Percentiles rank a stretch among this genome's conserved stretches.
Evolutionary conservation across 1,140 invertebrate genomes (phyloP).

Genomic region (Bombus soroeensis): DNA sequence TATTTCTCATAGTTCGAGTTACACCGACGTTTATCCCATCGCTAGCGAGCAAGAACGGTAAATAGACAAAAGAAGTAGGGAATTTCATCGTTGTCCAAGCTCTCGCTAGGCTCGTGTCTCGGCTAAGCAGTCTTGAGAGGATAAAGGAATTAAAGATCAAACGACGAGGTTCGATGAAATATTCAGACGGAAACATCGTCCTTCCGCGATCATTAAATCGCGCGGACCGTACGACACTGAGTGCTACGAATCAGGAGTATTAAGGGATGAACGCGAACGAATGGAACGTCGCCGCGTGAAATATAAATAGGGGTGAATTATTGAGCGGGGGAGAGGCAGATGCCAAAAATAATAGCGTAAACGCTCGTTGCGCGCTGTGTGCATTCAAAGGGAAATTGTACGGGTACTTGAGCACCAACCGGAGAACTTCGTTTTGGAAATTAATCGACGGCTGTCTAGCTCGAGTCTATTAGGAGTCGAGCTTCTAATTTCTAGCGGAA

Average conservation of each 20-base stretch:
- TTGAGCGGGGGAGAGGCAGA: background rate
- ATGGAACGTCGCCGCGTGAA: background rate
- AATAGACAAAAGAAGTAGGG: conserved; percentile 59
- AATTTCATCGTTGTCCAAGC: conserved; percentile 68
- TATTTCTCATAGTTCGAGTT: background rate
- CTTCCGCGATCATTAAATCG: conserved; percentile 37
- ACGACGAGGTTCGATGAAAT: conserved; percentile 39
- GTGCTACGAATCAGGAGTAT: background rate
- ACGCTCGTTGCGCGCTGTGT: background rate
- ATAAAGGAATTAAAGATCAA: conserved; percentile 52
- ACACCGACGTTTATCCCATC: background rate
- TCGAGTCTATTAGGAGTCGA: background rate
- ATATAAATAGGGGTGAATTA: conserved; percentile 2
- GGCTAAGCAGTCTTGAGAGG: conserved; percentile 73
- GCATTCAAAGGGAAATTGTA: conserved; percentile 14
- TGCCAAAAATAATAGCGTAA: conserved; percentile 17
- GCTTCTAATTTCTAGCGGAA: background rate
- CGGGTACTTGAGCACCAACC: background rate
- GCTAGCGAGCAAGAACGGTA: conserved; percentile 8
- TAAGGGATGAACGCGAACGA: conserved; percentile 10
- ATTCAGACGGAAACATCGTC: conserved; percentile 38
- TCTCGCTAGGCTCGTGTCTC: conserved; percentile 58
- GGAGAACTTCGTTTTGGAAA: background rate
- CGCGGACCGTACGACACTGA: background rate
- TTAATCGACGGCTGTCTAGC: background rate